These are phyloP conservation scores for Psammodynastes pulverulentus DNA, from an alignment of 2,113 vertebrate species.

Conservation along the genomic window DNA sequence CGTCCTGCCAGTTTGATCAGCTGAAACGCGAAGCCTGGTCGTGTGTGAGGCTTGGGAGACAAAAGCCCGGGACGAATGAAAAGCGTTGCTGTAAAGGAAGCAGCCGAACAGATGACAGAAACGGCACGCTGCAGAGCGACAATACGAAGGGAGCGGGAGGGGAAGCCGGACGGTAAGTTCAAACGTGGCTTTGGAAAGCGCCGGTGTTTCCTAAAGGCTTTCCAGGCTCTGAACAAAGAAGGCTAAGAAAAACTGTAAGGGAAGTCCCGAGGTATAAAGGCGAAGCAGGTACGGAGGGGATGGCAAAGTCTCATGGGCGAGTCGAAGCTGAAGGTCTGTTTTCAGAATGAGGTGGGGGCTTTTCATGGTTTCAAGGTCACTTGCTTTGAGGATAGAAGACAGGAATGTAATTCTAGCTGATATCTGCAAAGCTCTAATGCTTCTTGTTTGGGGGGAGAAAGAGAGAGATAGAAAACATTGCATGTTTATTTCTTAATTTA, in stretches of 20 bases:
- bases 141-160: constrained; percentile 20
- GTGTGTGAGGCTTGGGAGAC: background rate
- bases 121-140: constrained; percentile 25
- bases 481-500: background rate
- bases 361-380: background rate
- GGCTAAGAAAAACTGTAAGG: constrained; percentile 22
- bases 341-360: background rate
- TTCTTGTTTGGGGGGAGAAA: background rate
- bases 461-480: fast-evolving
- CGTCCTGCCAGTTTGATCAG: background rate
- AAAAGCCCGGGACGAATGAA: background rate
- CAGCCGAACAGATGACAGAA: background rate
- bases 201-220: constrained; percentile 24
- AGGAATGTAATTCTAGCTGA: background rate
- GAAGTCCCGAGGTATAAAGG: background rate
- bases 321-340: background rate
- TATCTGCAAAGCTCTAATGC: background rate
- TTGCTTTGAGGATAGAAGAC: background rate
- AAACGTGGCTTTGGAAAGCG: constrained; percentile 21
- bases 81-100: background rate
- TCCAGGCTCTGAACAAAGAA: constrained; percentile 53
- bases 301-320: background rate
- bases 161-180: constrained; percentile 16
- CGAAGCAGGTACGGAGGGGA: background rate
- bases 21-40: background rate